Conservation (phyloP, 2,113 vertebrate genomes). For the Sakesphorus luctuosus region DNA sequence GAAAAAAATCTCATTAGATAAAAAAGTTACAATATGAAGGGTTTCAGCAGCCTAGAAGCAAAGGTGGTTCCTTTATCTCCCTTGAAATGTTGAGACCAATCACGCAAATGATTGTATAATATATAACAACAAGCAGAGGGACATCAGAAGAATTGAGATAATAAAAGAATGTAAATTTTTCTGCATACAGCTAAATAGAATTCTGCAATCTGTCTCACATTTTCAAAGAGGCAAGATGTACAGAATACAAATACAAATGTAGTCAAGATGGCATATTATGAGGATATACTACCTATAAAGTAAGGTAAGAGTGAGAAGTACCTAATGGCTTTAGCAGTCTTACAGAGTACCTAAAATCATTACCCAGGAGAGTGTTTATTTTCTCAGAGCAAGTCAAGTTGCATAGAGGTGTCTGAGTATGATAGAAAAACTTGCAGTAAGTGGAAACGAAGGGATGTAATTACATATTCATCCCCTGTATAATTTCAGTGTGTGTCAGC, state of each 20-base stretch:
- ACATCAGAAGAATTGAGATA: neutral
- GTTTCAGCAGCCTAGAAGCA: neutral
- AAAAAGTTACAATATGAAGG: neutral
- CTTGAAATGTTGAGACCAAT: neutral
- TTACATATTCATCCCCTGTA: conserved; percentile 27
- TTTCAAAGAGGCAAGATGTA: neutral
- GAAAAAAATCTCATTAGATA: neutral
- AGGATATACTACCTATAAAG: neutral
- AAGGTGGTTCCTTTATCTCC: neutral
- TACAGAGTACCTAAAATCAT: neutral
- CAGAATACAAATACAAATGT: neutral
- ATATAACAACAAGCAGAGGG: neutral
- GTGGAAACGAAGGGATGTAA: conserved; percentile 15
- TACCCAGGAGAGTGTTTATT: neutral
- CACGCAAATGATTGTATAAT: neutral
- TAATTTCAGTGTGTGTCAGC: conserved; percentile 52
- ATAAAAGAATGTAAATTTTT: neutral
- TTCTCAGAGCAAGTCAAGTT: neutral
- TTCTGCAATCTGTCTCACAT: neutral
- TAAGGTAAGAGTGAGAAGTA: neutral
- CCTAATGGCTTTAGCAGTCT: neutral
- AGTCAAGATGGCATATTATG: neutral
- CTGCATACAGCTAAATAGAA: neutral
- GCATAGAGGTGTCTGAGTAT: neutral
- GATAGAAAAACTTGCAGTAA: conserved; percentile 36